These are phyloP conservation scores for Oscheius onirici DNA, from an alignment of 2,888 invertebrate genomes.

Conservation along the genomic window DNA sequence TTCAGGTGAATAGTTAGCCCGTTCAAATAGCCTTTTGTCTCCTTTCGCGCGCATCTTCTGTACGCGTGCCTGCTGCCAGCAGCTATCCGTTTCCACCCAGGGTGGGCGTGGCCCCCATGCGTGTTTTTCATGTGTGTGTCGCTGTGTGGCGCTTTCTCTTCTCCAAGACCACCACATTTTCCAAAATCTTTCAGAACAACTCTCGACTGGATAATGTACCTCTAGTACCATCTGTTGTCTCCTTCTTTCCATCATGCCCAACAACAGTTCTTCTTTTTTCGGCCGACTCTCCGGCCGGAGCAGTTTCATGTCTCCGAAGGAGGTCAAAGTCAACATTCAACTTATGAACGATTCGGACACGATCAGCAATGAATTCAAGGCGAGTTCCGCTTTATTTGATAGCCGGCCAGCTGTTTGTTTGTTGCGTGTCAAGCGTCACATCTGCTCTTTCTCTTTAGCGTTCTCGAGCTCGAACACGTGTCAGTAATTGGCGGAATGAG, in stretches of 20 bases:
- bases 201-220: no score
- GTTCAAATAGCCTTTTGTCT: neutral
- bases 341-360: constrained; percentile 67
- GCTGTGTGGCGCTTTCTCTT: neutral
- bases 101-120: constrained; percentile 20
- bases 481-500: no score
- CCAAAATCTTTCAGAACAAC: no score
- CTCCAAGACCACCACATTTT: no score
- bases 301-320: constrained; percentile 51
- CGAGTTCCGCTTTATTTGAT: constrained; percentile 31
- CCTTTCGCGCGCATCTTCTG: neutral
- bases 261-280: constrained; percentile 50
- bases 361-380: constrained; percentile 65
- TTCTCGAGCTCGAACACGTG: neutral
- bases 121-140: constrained; percentile 28
- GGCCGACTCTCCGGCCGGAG: constrained; percentile 52
- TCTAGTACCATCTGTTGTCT: neutral
- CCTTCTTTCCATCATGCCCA: constrained; percentile 41
- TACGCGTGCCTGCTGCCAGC: neutral
- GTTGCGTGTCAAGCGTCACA: constrained; percentile 4
- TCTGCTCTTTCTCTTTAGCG: neutral
- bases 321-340: constrained; percentile 63
- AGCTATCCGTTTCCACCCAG: neutral
- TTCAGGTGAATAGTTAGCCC: no score
- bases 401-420: constrained; percentile 10